These are phyloP conservation scores for Gallinago stenura DNA, from an alignment of 2,797 vertebrate genomes.

Conservation along the genomic window DNA sequence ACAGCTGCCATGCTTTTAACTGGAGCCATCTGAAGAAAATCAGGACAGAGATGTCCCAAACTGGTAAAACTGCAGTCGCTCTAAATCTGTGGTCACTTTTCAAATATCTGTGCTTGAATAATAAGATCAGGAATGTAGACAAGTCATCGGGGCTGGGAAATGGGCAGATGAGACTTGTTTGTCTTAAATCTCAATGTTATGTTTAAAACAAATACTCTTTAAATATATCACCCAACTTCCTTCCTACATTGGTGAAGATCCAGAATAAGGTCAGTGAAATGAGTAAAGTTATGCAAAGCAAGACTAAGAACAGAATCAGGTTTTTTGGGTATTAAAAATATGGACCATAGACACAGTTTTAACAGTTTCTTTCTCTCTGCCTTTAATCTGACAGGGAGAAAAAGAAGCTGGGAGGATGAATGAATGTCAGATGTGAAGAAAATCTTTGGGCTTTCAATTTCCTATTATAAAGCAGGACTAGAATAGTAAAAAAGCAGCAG, in stretches of 20 bases:
- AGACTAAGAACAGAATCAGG: background rate
- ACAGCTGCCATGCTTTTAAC: background rate
- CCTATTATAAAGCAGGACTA: background rate
- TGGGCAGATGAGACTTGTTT: background rate
- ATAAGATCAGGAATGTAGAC: background rate
- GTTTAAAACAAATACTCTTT: constrained; percentile 1
- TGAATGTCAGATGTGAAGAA: constrained; percentile 48
- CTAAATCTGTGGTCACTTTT: background rate
- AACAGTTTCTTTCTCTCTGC: background rate
- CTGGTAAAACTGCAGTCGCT: background rate
- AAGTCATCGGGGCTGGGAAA: background rate
- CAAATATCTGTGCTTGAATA: background rate
- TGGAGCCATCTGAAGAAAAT: constrained; percentile 10
- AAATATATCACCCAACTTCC: background rate
- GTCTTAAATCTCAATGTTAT: background rate
- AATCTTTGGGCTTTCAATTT: constrained; percentile 31
- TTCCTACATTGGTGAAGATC: background rate
- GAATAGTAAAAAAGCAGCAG: constrained; percentile 36
- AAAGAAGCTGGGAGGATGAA: constrained; percentile 7
- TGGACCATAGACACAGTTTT: background rate
- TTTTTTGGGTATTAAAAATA: background rate
- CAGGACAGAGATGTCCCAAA: background rate
- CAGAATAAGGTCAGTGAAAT: background rate
- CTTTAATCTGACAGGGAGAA: background rate
- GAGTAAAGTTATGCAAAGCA: background rate